A percentile compares a stretch with the other conserved stretches of the same genome.
Evolutionary conservation across 1,140 invertebrate species (phyloP).

Genomic region (Phymorhynchus buccinoides): DNA sequence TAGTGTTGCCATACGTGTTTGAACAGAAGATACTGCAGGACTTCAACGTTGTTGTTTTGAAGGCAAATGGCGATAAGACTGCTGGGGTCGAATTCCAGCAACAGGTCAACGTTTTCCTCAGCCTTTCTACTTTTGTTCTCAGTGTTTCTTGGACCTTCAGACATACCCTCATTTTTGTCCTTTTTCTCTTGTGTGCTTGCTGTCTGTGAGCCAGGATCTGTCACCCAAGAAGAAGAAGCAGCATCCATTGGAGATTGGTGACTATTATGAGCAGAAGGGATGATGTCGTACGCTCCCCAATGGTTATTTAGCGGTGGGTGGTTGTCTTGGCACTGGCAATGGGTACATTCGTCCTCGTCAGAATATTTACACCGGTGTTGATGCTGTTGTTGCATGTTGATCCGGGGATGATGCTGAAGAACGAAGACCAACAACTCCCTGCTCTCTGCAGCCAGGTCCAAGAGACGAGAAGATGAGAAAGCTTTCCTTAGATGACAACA

Average conservation of each 20-base stretch:
- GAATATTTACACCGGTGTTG: not conserved
- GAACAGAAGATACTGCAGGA: conserved; percentile 30
- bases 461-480: not conserved
- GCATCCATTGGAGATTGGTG: not conserved
- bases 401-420: conserved; percentile 10
- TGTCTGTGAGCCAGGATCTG: not conserved
- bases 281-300: not conserved
- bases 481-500: no score
- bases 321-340: no score
- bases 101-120: not conserved
- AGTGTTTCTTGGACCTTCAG: not conserved
- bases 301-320: not conserved
- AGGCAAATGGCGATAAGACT: conserved; percentile 24
- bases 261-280: not conserved
- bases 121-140: not conserved
- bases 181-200: not conserved
- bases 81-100: not conserved
- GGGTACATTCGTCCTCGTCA: not conserved
- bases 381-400: not conserved
- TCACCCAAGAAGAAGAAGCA: no score
- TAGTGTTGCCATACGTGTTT: conserved; percentile 38
- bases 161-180: not conserved
- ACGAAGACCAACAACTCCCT: conserved; percentile 16
- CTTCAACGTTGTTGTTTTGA: not conserved
- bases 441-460: conserved; percentile 30